These are phyloP conservation scores for Danionella cerebrum DNA, from an alignment of 2,113 vertebrate genomes.

Conservation along the genomic window DNA sequence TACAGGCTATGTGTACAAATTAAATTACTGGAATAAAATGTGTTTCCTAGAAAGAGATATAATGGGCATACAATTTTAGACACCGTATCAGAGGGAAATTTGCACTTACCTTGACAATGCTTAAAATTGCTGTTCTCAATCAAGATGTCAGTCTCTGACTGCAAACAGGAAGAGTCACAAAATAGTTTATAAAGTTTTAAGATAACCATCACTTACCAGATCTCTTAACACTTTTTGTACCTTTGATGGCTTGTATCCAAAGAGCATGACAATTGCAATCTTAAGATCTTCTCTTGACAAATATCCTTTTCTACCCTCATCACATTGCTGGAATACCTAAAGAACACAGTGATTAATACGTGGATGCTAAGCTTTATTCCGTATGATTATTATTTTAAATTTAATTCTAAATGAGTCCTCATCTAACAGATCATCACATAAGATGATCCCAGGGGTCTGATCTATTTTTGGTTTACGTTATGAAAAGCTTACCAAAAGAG, in stretches of 20 bases:
- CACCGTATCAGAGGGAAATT: background rate
- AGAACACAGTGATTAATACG: background rate
- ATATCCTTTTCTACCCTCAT: conserved; percentile 56
- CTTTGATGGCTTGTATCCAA: conserved; percentile 69
- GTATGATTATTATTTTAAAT: background rate
- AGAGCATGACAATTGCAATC: conserved; percentile 58
- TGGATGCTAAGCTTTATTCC: background rate
- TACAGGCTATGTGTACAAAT: conserved; percentile 40
- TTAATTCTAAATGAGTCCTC: no score
- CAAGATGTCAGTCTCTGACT: conserved; percentile 42
- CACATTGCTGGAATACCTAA: conserved; percentile 58
- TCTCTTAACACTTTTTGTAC: conserved; percentile 29
- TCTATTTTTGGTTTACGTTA: no score
- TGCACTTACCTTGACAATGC: conserved; percentile 30
- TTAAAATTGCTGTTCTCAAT: conserved; percentile 19
- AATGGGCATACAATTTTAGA: background rate
- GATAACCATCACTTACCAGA: no score
- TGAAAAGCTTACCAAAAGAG: no score
- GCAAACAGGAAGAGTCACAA: background rate
- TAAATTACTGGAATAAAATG: conserved; percentile 38
- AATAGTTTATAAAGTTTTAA: background rate
- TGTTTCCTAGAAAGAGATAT: background rate
- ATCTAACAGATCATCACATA: no score
- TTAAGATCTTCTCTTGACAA: conserved; percentile 66
- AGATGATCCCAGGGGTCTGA: no score